Evolutionary conservation across 23 tunicate genomes (phyloP).

Genomic region (Trididemnum clinides): DNA sequence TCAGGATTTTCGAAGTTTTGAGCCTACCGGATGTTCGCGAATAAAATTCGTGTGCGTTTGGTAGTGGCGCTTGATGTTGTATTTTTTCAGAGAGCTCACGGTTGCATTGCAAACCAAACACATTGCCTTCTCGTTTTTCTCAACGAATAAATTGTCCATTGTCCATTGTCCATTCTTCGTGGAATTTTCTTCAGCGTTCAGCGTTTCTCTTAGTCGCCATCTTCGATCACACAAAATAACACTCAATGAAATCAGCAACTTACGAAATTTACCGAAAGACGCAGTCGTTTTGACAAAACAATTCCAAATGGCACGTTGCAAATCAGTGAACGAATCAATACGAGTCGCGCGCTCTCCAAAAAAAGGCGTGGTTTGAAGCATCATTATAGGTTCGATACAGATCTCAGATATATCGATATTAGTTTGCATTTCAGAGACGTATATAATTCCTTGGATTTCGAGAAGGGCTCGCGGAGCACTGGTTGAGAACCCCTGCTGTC

Average conservation of each 20-base stretch:
- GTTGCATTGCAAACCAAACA: conserved; percentile 8
- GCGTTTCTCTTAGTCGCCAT: conserved; percentile 22
- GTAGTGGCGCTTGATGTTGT: conserved; percentile 20
- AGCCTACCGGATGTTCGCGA: background rate
- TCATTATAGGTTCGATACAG: too few relatives aligned
- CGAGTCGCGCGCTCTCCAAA: too few relatives aligned
- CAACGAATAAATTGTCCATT: conserved; percentile 7
- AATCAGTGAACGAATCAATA: too few relatives aligned
- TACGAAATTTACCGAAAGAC: conserved; percentile 22
- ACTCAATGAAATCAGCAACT: background rate
- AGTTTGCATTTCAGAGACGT: too few relatives aligned
- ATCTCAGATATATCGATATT: too few relatives aligned
- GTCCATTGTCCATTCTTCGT: conserved; percentile 10
- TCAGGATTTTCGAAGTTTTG: background rate
- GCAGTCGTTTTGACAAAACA: conserved; percentile 19
- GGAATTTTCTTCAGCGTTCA: background rate
- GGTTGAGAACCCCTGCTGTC: too few relatives aligned
- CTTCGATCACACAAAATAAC: conserved; percentile 7
- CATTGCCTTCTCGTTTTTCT: background rate
- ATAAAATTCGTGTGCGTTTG: conserved; percentile 17
- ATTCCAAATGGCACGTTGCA: background rate
- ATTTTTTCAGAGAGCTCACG: conserved; percentile 18
- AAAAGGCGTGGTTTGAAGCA: too few relatives aligned
- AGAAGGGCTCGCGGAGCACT: too few relatives aligned
- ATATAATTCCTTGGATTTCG: too few relatives aligned